A percentile compares a stretch with the other conserved stretches of the same genome.
Evolutionary conservation across 2,888 invertebrate genomes (phyloP).

Genomic region (Rhamphomyia laevipes): DNA sequence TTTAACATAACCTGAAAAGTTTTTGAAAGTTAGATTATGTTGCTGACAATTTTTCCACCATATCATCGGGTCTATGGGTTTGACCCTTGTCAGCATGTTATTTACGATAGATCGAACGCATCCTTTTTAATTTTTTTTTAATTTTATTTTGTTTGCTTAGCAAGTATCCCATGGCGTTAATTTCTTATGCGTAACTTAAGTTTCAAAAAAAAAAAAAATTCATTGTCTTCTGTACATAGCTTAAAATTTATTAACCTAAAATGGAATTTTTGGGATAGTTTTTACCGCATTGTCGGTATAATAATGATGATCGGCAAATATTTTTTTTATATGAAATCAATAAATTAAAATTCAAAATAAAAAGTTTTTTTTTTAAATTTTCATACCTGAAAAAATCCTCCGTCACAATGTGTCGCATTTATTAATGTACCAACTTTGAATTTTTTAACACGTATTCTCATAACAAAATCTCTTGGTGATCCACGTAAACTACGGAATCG

Average conservation of each 20-base stretch:
- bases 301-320: not conserved
- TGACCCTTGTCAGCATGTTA: no score
- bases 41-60: no score
- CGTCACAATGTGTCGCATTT: constrained; percentile 78
- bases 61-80: no score
- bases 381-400: constrained; percentile 76
- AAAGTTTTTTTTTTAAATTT: not conserved
- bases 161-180: no score
- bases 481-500: constrained; percentile 80
- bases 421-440: constrained; percentile 81
- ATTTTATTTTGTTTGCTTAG: no score
- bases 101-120: no score
- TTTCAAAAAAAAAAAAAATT: not conserved
- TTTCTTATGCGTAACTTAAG: not conserved
- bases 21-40: no score
- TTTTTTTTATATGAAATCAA: not conserved
- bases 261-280: not conserved
- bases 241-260: no score
- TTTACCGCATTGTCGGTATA: not conserved
- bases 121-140: no score
- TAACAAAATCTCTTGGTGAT: constrained; percentile 80
- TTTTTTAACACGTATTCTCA: constrained; percentile 80
- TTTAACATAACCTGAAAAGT: no score
- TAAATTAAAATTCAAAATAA: not conserved
- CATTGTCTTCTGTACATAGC: no score